These are phyloP conservation scores for Trachops cirrhosus DNA, from an alignment of 2,797 vertebrate genomes.

Conservation along the genomic window DNA sequence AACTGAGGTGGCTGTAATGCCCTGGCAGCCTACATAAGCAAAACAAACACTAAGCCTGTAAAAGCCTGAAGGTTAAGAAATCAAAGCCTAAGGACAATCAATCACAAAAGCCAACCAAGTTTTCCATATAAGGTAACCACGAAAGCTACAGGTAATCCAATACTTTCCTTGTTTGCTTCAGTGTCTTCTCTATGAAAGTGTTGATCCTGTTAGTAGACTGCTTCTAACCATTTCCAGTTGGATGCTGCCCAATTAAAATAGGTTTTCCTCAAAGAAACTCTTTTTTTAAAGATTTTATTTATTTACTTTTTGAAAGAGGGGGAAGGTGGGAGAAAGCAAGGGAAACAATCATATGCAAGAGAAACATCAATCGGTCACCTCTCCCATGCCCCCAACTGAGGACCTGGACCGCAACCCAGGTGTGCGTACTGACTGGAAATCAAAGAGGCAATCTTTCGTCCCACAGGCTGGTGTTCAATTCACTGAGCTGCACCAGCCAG, in stretches of 20 bases:
- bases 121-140: neutral
- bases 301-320: neutral
- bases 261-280: neutral
- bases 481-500: no score
- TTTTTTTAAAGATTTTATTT: neutral
- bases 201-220: neutral
- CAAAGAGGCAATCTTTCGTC: no score
- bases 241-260: neutral
- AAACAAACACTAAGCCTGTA: neutral
- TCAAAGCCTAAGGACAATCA: neutral
- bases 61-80: neutral
- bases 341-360: neutral
- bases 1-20: neutral
- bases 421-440: no score
- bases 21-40: neutral
- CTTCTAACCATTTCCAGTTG: neutral
- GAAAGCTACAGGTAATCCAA: neutral
- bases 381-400: neutral
- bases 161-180: neutral
- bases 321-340: neutral
- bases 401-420: no score
- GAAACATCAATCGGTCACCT: neutral
- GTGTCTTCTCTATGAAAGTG: neutral
- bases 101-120: neutral
- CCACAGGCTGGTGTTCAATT: no score